Conservation (phyloP, 2,888 invertebrate genomes). For the Netelia virgata region DNA sequence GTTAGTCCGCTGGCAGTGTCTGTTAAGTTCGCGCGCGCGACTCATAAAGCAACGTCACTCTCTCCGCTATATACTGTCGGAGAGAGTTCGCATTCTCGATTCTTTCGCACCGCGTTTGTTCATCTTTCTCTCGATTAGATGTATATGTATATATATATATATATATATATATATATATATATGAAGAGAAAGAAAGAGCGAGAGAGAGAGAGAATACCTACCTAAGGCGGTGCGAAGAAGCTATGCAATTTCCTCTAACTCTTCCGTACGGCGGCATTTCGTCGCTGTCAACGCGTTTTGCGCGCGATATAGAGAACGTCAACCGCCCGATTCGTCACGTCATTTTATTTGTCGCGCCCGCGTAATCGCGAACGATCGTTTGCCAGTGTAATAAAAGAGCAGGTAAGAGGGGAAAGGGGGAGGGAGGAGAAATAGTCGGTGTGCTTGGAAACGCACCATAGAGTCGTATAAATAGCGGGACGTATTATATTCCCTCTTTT, state of each 20-base stretch:
- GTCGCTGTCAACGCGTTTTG: constrained; percentile 5
- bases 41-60: constrained; percentile 81
- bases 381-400: constrained; percentile 64
- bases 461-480: constrained; percentile 55
- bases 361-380: constrained; percentile 67
- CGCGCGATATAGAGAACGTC: neutral
- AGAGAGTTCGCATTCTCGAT: constrained; percentile 73
- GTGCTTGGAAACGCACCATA: constrained; percentile 37
- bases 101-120: constrained; percentile 70
- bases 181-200: too few species aligned
- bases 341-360: constrained; percentile 67
- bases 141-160: too few species aligned
- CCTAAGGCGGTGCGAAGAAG: constrained; percentile 42
- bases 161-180: too few species aligned
- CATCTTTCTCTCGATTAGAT: constrained; percentile 30
- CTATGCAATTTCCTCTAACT: constrained; percentile 50
- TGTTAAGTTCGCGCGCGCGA: constrained; percentile 70
- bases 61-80: constrained; percentile 53
- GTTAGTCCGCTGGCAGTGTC: constrained; percentile 33
- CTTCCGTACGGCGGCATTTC: constrained; percentile 43
- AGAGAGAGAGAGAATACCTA: constrained; percentile 31
- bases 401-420: neutral
- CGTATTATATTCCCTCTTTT: constrained; percentile 36
- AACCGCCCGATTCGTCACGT: constrained; percentile 28
- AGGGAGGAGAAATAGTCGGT: constrained; percentile 9